Evolutionary conservation across 2,888 invertebrate species (phyloP), one percentile per base, ranked within the genome.

Genomic region (Thymelicus acteon): DNA sequence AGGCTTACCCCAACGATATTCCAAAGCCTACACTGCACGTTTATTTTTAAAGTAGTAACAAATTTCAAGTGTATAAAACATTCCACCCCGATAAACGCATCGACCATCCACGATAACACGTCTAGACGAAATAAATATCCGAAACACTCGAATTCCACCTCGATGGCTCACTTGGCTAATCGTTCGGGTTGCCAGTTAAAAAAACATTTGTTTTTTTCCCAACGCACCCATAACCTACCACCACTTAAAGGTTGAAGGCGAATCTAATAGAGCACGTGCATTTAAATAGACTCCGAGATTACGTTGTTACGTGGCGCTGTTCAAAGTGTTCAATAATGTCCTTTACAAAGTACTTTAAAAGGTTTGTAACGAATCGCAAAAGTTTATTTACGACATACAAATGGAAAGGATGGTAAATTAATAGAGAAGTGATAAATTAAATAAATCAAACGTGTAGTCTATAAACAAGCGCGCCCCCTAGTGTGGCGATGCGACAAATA

Each of bases 141-240:
- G 75, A 85, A 88, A 85, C 91, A 91, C 91, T 92, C 91, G 90
- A 92, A 92, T 93, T 75, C 92, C 90, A 85, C 82, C 80, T 81
- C 88, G 86, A 91, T 93, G 92, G 91, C 90, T 92, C 92, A 93
- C 91, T 92, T 92, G 91, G 92, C 90, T 91, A 92, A 93, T 92
- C 90, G 90, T 79, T 79, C 80, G 82, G 81, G 85, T 81, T 83
- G 81, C 82, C 80, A 82, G 84, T 85, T 81, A 82, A 84, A 85
- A 76, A 82, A 82, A 83, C 83, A 81, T 84, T 80, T 78, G 66
- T 81, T 19, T 84, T 85, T 86, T 85, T 84, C 77, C 76, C 75
- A 85, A 85, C 83, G 80, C 85, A 82, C 86, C 87, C 85, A 85
- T 84, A 86, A 85, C 85, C 83, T 85, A 85, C 82, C 85, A 83